Conservation (phyloP, 2,888 invertebrate genomes). For the Tetramorium bicarinatum region DNA sequence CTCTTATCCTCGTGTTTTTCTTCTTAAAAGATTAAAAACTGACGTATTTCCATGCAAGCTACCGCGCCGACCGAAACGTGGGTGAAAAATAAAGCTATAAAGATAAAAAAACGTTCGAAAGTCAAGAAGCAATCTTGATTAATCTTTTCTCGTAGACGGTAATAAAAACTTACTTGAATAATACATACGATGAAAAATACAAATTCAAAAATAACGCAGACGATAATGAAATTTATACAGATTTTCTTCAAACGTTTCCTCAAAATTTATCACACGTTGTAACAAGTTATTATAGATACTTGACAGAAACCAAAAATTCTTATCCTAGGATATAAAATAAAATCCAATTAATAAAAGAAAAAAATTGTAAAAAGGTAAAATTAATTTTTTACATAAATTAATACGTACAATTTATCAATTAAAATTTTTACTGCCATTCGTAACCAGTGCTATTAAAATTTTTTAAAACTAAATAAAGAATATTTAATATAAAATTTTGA, state of each 20-base stretch:
- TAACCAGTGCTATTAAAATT: neutral
- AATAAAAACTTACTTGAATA: neutral
- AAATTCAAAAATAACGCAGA: neutral
- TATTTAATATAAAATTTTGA: slow-evolving; percentile 1
- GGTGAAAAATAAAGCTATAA: slow-evolving; percentile 10
- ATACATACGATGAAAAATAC: neutral
- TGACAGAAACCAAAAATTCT: neutral
- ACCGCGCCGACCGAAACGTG: neutral
- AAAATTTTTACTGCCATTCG: neutral
- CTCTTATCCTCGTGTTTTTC: neutral
- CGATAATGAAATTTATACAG: neutral
- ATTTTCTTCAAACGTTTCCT: neutral
- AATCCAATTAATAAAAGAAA: neutral
- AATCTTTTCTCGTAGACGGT: neutral
- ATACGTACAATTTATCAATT: neutral
- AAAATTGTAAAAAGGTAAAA: neutral
- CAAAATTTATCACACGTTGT: neutral
- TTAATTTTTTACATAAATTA: neutral
- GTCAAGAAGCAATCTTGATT: slow-evolving; percentile 5
- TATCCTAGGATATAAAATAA: neutral
- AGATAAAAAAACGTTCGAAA: slow-evolving; percentile 3
- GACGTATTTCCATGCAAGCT: slow-evolving; percentile 18
- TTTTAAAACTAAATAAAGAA: neutral
- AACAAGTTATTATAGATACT: neutral
- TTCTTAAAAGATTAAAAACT: slow-evolving; percentile 44